phyloP scores from a whole-genome alignment of 2,888 invertebrate genomes.

The Liopterus haemorrhoidalis region DNA sequence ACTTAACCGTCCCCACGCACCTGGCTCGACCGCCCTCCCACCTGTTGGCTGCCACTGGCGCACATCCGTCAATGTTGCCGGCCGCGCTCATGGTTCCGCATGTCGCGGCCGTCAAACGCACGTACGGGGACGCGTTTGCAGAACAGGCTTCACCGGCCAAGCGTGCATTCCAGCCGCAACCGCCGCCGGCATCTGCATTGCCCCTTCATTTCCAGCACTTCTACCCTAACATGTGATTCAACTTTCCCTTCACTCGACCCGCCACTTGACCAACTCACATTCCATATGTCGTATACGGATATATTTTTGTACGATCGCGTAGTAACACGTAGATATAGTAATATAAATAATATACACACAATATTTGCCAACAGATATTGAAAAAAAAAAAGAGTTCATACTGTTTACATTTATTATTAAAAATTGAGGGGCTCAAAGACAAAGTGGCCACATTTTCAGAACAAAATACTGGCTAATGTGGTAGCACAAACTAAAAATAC shows the following conservation, averaged over 20 bases:
- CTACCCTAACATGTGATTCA: constrained; percentile 43
- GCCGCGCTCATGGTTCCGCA: constrained; percentile 32
- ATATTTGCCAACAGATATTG: no score
- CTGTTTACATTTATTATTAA: no score
- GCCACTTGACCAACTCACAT: constrained; percentile 9
- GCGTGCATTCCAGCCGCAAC: constrained; percentile 38
- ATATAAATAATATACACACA: no score
- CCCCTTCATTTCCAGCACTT: constrained; percentile 42
- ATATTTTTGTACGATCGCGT: no score
- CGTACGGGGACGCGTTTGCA: constrained; percentile 45
- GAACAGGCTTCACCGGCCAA: constrained; percentile 42
- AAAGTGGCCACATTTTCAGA: no score
- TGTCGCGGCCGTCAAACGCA: constrained; percentile 43
- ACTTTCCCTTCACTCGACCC: neutral
- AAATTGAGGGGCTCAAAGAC: no score
- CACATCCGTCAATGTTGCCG: constrained; percentile 36
- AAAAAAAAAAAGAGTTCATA: no score
- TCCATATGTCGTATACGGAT: neutral
- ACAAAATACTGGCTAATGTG: no score
- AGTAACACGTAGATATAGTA: no score
- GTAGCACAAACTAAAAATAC: no score
- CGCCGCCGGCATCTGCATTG: constrained; percentile 32
- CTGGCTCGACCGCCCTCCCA: constrained; percentile 31
- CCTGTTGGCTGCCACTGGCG: constrained; percentile 31
- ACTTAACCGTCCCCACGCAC: constrained; percentile 28